A percentile compares a stretch with the other conserved stretches of the same genome.
phyloP scores from a whole-genome alignment of 2,113 vertebrate genomes.

The Phodopus roborovskii region DNA sequence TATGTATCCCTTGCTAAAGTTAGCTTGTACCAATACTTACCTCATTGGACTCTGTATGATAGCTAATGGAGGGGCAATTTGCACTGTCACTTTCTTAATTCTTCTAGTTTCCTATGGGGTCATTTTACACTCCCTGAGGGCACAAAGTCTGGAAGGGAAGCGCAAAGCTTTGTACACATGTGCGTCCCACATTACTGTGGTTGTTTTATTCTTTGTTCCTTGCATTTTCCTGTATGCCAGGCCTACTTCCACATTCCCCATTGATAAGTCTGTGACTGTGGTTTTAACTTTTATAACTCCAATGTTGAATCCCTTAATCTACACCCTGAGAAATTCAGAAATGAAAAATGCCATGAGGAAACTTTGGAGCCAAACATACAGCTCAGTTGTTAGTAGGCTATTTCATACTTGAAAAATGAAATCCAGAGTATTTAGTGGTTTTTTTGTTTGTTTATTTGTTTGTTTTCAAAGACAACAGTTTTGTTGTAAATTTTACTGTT shows the following conservation, averaged over 20 bases:
- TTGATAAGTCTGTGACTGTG: constrained; percentile 60
- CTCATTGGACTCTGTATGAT: constrained; percentile 39
- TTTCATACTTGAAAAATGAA: not conserved
- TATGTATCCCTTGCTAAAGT: constrained; percentile 26
- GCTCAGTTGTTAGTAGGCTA: no score
- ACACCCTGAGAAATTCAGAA: constrained; percentile 61
- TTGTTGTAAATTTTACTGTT: not conserved
- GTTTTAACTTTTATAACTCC: constrained; percentile 64
- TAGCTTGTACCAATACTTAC: constrained; percentile 40
- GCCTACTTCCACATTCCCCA: constrained; percentile 35
- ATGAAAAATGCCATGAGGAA: constrained; percentile 67
- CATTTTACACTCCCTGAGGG: constrained; percentile 60
- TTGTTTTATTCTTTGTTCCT: constrained; percentile 72
- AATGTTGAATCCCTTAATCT: constrained; percentile 67
- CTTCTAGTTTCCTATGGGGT: constrained; percentile 73
- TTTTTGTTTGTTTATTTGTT: no score
- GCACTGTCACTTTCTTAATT: constrained; percentile 58
- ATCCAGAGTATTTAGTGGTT: not conserved
- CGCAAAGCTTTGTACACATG: constrained; percentile 76
- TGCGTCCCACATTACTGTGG: constrained; percentile 65
- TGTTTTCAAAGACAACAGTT: not conserved
- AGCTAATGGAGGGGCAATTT: constrained; percentile 60
- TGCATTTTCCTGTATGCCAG: constrained; percentile 71
- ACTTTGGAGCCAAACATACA: constrained; percentile 42
- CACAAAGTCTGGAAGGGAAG: constrained; percentile 34